Base-by-base conservation (phyloP, 30 jellyfish, hydroid and myxozoan species). In the Pseudorhiza aurosa region DNA sequence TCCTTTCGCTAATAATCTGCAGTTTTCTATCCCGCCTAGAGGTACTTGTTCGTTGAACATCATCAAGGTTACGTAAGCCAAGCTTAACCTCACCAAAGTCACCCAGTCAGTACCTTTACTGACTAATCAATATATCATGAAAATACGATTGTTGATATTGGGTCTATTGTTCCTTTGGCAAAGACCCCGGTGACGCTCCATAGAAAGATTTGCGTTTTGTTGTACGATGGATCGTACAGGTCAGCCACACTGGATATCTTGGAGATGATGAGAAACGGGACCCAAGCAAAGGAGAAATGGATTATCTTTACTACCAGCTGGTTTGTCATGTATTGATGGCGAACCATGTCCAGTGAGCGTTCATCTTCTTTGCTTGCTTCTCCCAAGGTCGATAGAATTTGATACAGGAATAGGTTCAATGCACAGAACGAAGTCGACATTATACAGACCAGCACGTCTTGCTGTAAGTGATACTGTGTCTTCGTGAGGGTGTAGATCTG, bases 161-260 rank as follows among this genome's bases (percentile, higher is more conserved):
- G 33, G n/a, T 26, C 72, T 22, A 47, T 12, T 24, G 72, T 37
- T 22, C 80, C 80, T 70, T 56, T 56, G 51, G 58, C 24, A 15
- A 76, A 40, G 21, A 40, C 58, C 80, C 79, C 42, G 4, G 88
- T 76, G 7, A 28, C 70, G 4, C 74, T 40, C 58, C 69, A 76
- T n/a, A n/a, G 24, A 8, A 58, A 26, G 1, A 36, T 27, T 11
- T 6, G 30, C 21, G 15, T 15, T 25, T 55, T 74, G 67, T 24
- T 8, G 24, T n/a, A 51, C 0, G 26, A 4, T 0, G 42, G 11
- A 17, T 31, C 21, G 70, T 76, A 40, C 33, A 63, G 19, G n/a
- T 42, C 32, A 26, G 77, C 10, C 8, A 59, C 44, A 9, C 43
- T 8, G 17, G 22, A 9, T 17, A 36, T 32, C 76, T 74, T 74